Conservation (phyloP, 2,797 vertebrate species). For the Sebastes matsubarae region DNA sequence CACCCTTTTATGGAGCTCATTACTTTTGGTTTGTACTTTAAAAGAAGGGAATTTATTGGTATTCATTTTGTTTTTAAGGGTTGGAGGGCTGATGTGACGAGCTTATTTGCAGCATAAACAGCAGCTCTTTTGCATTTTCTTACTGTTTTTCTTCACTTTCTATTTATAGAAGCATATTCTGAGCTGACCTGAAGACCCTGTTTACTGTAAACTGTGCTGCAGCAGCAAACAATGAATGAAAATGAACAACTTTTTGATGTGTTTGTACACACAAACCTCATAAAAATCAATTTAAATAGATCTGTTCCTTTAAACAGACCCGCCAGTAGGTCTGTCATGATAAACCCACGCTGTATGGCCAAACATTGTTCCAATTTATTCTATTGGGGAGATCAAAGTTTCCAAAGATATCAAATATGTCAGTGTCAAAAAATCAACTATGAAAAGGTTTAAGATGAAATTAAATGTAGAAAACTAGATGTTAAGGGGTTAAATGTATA, state of each 20-base stretch:
- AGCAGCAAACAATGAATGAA: not conserved
- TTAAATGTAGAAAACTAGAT: not conserved
- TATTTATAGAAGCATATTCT: not conserved
- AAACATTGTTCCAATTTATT: not conserved
- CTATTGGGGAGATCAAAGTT: not conserved
- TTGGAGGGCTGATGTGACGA: not conserved
- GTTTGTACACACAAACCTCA: not conserved
- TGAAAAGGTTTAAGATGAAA: not conserved
- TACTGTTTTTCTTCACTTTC: not conserved
- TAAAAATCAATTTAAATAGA: not conserved
- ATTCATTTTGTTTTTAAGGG: not conserved
- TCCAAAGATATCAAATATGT: not conserved
- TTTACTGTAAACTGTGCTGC: constrained; percentile 12
- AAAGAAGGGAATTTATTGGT: not conserved
- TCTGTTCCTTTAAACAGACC: not conserved
- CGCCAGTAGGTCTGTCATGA: not conserved
- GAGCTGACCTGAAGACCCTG: not conserved
- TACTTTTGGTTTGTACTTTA: not conserved
- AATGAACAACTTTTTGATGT: not conserved
- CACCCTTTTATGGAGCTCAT: not conserved
- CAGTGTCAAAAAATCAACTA: not conserved
- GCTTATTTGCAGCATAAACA: not conserved
- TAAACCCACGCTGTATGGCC: not conserved
- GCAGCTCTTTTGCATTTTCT: not conserved
- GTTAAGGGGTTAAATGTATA: not conserved